Conservation (phyloP, 2,888 invertebrate genomes). For the Sicus ferrugineus region DNA sequence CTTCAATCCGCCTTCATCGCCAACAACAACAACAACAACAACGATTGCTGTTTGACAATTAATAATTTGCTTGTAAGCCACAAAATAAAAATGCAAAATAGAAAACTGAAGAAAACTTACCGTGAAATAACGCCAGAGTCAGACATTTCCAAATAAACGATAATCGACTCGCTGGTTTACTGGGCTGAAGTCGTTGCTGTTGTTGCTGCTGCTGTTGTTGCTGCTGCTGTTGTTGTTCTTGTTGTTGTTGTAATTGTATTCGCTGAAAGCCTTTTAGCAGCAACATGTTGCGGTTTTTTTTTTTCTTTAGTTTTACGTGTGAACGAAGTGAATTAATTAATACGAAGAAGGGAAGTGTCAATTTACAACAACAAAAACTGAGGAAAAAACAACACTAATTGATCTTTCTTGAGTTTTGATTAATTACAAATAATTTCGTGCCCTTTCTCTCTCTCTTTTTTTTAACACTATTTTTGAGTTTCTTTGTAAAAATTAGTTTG, state of each 20-base stretch:
- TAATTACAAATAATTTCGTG: background rate
- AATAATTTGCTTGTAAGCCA: slow-evolving; percentile 11
- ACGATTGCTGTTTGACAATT: background rate
- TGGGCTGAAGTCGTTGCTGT: slow-evolving; percentile 8
- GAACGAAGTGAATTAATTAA: background rate
- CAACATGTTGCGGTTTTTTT: background rate
- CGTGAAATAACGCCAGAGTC: slow-evolving; percentile 44
- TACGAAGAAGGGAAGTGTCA: background rate
- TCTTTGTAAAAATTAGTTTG: background rate
- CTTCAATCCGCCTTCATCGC: background rate
- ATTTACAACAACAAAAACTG: background rate
- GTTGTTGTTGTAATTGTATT: slow-evolving; percentile 9
- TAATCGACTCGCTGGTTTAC: no score
- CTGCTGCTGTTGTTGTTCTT: background rate
- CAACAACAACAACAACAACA: background rate
- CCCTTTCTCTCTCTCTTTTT: background rate
- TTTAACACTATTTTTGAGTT: background rate
- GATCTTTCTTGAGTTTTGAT: background rate
- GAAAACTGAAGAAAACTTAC: slow-evolving; percentile 37
- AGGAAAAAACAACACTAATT: no score
- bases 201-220: background rate
- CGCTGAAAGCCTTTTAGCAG: background rate
- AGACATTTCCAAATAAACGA: slow-evolving; percentile 44
- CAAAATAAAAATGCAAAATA: background rate
- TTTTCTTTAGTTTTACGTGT: no score